phyloP scores from a whole-genome alignment of 2,888 invertebrate genomes.

The Thymelicus lineola region DNA sequence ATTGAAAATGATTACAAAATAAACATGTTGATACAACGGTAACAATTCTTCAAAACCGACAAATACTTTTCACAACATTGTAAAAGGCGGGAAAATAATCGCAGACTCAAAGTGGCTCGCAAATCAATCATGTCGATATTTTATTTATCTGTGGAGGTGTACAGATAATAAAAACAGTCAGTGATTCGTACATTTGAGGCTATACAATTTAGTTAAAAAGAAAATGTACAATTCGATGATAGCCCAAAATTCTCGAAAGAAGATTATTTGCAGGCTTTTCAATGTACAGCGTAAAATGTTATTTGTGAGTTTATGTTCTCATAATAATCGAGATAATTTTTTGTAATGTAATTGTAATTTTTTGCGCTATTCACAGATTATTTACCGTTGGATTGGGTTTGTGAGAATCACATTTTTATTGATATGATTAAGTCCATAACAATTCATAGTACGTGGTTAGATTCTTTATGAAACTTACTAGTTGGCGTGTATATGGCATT shows the following conservation, averaged over 20 bases:
- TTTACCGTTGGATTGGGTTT: too few species aligned
- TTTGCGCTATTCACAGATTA: too few species aligned
- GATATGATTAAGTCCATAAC: too few species aligned
- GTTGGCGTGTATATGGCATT: too few species aligned
- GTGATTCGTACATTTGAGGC: slow-evolving; percentile 12
- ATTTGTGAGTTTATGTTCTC: background rate
- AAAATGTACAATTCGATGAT: background rate
- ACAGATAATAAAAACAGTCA: slow-evolving; percentile 20
- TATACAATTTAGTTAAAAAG: slow-evolving; percentile 6
- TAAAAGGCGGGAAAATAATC: slow-evolving; percentile 22
- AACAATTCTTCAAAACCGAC: background rate
- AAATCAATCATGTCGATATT: slow-evolving; percentile 20
- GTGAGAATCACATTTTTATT: too few species aligned
- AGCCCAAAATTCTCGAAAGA: background rate
- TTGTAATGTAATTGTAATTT: too few species aligned
- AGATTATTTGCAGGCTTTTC: background rate
- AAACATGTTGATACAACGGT: background rate
- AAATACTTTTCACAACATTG: slow-evolving; percentile 2
- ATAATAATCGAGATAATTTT: background rate
- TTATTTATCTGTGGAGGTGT: slow-evolving; percentile 16
- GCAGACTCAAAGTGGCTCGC: slow-evolving; percentile 14
- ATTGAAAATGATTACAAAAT: slow-evolving; percentile 17
- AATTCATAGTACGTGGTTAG: too few species aligned
- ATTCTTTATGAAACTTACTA: too few species aligned
- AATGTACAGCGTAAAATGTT: slow-evolving; percentile 11